These are phyloP conservation scores for Chelonia mydas DNA, from an alignment of 2,797 vertebrate species.

Conservation along the genomic window DNA sequence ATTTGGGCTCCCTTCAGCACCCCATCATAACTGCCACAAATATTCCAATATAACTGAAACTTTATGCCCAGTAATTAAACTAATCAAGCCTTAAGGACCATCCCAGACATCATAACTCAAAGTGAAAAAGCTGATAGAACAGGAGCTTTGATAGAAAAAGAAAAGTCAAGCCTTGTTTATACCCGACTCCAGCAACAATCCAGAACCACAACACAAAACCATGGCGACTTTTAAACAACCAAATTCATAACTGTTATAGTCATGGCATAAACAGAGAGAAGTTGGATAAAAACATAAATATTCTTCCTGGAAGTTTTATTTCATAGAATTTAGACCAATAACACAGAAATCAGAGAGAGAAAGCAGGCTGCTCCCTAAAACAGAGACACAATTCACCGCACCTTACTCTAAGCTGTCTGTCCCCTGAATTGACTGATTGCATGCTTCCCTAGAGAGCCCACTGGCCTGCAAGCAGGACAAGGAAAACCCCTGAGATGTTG, in stretches of 20 bases:
- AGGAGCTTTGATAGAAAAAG: neutral
- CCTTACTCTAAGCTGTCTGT: neutral
- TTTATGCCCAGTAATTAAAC: neutral
- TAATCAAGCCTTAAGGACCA: neutral
- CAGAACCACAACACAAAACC: neutral
- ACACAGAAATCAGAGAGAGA: neutral
- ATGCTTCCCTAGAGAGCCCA: neutral
- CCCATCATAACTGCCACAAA: neutral
- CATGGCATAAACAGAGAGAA: neutral
- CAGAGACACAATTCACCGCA: neutral
- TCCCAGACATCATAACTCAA: neutral
- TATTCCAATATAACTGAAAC: neutral
- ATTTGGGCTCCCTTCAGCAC: neutral
- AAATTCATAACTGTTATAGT: neutral
- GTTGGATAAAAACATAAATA: neutral
- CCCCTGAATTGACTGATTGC: neutral
- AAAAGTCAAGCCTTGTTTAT: neutral
- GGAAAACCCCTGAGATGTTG: neutral
- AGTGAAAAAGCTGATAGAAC: neutral
- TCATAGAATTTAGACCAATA: neutral
- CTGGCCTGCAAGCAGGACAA: neutral
- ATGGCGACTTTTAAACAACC: neutral
- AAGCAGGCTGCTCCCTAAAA: neutral
- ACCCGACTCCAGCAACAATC: neutral
- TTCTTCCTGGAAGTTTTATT: neutral